Base-by-base conservation (phyloP, 2,113 vertebrate genomes). In the Otolemur garnettii region DNA sequence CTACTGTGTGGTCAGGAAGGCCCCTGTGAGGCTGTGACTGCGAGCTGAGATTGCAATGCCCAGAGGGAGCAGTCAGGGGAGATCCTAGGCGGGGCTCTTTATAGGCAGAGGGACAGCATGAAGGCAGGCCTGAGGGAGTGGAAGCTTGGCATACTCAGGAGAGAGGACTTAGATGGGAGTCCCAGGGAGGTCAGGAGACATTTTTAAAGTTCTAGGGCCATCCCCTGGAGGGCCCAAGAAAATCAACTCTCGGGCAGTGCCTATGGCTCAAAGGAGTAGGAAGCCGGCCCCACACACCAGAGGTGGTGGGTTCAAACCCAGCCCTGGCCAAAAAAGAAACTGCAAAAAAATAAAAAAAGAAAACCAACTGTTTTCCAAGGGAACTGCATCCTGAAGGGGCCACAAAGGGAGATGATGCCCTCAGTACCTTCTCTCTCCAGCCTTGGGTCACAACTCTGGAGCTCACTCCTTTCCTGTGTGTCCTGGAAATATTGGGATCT, bases 61-160 rank as follows among this genome's bases (percentile, higher is more conserved):
- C 9, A 17, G 19, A 28, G n/a, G n/a, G 1, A 12, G 35, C 2
- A 1, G 57, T n/a, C 10, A 1, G 2, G 0, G 72, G 15, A 1
- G 10, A 75, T 60, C 13, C 53, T 18, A 24, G 57, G 33, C 53
- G 28, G 59, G 57, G 60, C 15, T 22, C 24, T 7, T 42, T 21
- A 2, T 1, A 1, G 11, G 71, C 45, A 17, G 28, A 17, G 35
- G 38, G 22, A 19, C 0, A 3, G 18, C 38, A 38, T 38, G 7
- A 28, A 74, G 50, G 33, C 50, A 83, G n/a, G 10, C 50, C 4
- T 0, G 1, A 5, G 22, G 1, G 24, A 9, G 30, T 5, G 8
- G 8, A 22, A 30, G 28, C 15, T 7, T 2, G 28, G 80, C 1
- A 2, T 5, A 12, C 13, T 11, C 64, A 21, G 85, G 28, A 35